Base-by-base conservation (phyloP, 2,113 vertebrate species). In the Alexandromys fortis region DNA sequence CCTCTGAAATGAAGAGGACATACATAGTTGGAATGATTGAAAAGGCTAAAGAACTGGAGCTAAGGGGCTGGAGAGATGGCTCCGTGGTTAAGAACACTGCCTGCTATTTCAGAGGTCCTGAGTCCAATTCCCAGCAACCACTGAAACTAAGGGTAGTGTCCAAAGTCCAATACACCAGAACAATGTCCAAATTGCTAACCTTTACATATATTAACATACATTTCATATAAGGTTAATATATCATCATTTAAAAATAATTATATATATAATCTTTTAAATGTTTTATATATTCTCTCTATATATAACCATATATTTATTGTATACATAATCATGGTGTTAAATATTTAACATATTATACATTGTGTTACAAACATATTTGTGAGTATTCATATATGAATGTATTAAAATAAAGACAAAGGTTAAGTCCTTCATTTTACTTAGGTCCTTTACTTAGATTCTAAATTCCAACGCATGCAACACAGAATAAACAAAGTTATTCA, bases 341-440 rank as follows among this genome's bases (percentile, higher is more conserved):
- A 78, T 33, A 86, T 68, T 3, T 77, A 86, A 85, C 30, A 19
- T 85, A 61, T 38, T 63, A 30, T 45, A 7, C 33, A 52, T 78
- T 52, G 3, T 85, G 19, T 65, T 85, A 63, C 42, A 83, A 16
- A 61, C 42, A 83, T 63, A 63, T 83, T 83, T 83, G 45, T 77
- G 38, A 42, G 2, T 45, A 63, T 85, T 45, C 28, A 22, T 61
- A 77, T 28, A 79, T 47, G 28, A 85, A 52, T 33, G 55, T 70
- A 77, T 68, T 79, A 42, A 86, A 68, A 58, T 61, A 86, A 92
- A 13, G n/a, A 91, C 30, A 94, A 89, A 92, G 24, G 24, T 42
- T 83, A 83, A 7, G 16, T 89, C 19, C 81, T 65, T 78, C 63
- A 33, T 16, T 92, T 94, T 33, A 68, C 83, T 78, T 86, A 96